Conservation (phyloP, 2,113 vertebrate genomes). For the Hippocampus zosterae region DNA sequence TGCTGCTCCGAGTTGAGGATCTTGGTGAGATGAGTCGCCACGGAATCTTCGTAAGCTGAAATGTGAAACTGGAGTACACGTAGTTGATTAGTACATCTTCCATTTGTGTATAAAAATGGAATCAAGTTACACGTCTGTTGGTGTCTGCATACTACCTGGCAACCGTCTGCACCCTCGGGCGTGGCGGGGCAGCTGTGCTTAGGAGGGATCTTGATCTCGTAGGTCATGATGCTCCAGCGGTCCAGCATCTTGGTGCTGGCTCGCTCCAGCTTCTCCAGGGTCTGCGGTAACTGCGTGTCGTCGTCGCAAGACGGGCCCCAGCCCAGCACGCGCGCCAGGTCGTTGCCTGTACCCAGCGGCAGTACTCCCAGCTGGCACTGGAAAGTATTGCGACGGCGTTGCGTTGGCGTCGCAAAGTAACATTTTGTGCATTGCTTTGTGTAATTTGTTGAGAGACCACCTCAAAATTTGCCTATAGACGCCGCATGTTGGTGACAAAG, state of each 20-base stretch:
- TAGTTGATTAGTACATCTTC: neutral
- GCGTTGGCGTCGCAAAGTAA: too few relatives aligned
- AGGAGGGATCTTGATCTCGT: constrained; percentile 91
- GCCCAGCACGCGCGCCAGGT: constrained; percentile 93
- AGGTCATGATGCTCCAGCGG: constrained; percentile 99
- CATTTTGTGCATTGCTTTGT: neutral
- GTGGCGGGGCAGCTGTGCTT: constrained; percentile 85
- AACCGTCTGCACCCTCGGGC: constrained; percentile 80
- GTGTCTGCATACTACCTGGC: constrained; percentile 75
- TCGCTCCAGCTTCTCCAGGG: constrained; percentile 92
- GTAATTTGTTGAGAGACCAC: too few relatives aligned
- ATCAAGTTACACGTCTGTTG: neutral
- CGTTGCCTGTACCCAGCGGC: constrained; percentile 93
- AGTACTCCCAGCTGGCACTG: constrained; percentile 96
- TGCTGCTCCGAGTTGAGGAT: constrained; percentile 96
- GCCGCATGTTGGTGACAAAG: neutral
- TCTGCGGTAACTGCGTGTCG: constrained; percentile 93
- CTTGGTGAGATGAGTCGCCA: constrained; percentile 91
- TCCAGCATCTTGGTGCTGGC: constrained; percentile 98
- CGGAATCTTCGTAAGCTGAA: constrained; percentile 90
- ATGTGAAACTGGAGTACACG: constrained; percentile 79
- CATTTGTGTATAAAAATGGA: neutral
- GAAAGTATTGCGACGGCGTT: constrained; percentile 4
- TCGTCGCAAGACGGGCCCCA: constrained; percentile 96
- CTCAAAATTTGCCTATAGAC: neutral